A percentile compares a stretch with the other conserved stretches of the same genome.
These are phyloP conservation scores for Diceros bicornis DNA, from an alignment of 2,797 vertebrate genomes.

Conservation along the genomic window DNA sequence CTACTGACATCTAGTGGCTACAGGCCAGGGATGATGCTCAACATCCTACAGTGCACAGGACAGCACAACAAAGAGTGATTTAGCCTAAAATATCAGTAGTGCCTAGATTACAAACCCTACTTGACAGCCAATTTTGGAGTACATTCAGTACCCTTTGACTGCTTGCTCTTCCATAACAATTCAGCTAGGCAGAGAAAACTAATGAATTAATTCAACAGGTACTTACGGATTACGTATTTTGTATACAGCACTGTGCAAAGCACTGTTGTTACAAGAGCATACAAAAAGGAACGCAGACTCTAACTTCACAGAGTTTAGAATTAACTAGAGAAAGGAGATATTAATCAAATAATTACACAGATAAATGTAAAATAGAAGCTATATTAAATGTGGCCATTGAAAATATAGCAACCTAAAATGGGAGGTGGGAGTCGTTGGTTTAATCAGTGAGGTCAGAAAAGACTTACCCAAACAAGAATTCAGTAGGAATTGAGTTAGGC, in stretches of 20 bases:
- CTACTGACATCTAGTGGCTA: not conserved
- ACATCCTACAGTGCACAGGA: not conserved
- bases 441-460: not conserved
- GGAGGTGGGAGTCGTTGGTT: rapidly evolving
- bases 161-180: not conserved
- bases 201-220: not conserved
- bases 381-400: not conserved
- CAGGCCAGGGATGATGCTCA: not conserved
- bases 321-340: not conserved
- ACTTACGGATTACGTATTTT: not conserved
- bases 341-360: not conserved
- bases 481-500: not conserved
- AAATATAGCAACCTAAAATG: not conserved
- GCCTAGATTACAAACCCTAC: not conserved
- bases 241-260: not conserved
- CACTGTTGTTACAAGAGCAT: not conserved
- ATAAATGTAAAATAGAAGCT: not conserved
- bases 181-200: not conserved
- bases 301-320: not conserved
- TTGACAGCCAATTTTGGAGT: not conserved
- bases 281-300: not conserved
- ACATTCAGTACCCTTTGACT: not conserved
- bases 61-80: not conserved
- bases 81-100: not conserved
- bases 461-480: not conserved